Base-by-base conservation (phyloP, 1,140 invertebrate genomes). In the Drosophila ananassae region DNA sequence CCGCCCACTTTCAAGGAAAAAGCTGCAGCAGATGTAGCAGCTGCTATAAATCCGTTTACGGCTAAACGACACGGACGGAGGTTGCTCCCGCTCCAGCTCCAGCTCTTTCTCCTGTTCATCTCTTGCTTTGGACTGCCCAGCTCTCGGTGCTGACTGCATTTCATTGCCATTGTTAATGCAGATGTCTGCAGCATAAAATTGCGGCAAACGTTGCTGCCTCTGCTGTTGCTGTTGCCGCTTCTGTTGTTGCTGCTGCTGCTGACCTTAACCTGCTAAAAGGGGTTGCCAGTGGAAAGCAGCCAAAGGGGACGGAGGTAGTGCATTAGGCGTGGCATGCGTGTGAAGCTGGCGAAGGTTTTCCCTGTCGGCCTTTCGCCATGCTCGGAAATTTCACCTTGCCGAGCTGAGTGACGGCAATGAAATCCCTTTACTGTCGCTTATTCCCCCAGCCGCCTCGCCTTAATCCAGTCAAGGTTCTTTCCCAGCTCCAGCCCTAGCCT, bases 131-230 rank as follows among this genome's bases (percentile, higher is more conserved):
- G 10, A 9, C 34, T 50, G 56, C 9, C 39, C 53, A 37, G 58
- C 44, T 21, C 48, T 21, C 48, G 7, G 54, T 12, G 12, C 32
- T 52, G 72, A 47, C 72, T 61, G 73, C 54, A 75, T 78, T 85
- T 75, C 81, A 87, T 87, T 84, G 80, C 81, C 80, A 84, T 84
- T 81, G 81, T 78, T 81, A 71, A 72, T 74, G 77, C 67, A 66
- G 62, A 59, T 84, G 80, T 83, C 80, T 83, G 81, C 81, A 80
- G 83, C 83, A 82, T 85, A 82, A 71, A 81, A 78, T 81, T 71
- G 79, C 66, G 73, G 81, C 62, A 73, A 75, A 60, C 28, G 30
- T 58, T 52, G 55, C 61, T 66, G 56, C 56, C 58, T 55, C 62
- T 77, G 53, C 32, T 32, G 25, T 34, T 59, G 44, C 47, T 44